Base-by-base conservation (phyloP, 2,113 vertebrate species). In the Rhodinocichla rosea region DNA sequence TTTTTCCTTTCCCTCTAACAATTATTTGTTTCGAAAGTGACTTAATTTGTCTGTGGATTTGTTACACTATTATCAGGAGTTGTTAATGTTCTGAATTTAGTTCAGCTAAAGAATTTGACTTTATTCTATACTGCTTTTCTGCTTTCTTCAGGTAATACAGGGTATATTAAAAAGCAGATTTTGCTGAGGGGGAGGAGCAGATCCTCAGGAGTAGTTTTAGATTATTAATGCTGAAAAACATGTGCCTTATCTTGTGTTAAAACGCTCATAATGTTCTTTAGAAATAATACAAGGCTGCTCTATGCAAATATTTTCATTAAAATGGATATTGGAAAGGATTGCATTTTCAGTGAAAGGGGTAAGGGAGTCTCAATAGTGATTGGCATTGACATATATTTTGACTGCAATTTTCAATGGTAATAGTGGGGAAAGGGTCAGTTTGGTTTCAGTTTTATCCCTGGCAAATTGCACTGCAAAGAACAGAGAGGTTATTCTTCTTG, bases 231-330 rank as follows among this genome's bases (percentile, higher is more conserved):
- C 83, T 98, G 84, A 96, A 97, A 96, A 96, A 94, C 97, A 70
- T 97, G 98, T 98, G 98, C 98, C 98, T 98, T 98, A 98, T 88
- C 97, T 98, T 97, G 96, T 98, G 94, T 97, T 97, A 96, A 97
- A 97, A 96, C 1, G 62, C 86, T 96, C 94, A 89, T 88, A 95
- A 91, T 90, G 89, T 94, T 95, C 92, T 94, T 95, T 67, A 92
- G 63, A 94, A 94, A 79, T 86, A 96, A 70, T 94, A 89, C 68
- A 94, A 96, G 82, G 95, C 93, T 96, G 90, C 93, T 97, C 96
- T 97, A 97, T 97, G 97, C 97, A 97, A 97, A 93, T 96, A 94
- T 86, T 94, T 95, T 96, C 73, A 87, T 91, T 90, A 50, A 96
- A 93, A 91, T 75, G 60, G 79, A 57, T 94, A 89, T 75, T 90